Evolutionary conservation across 1,140 invertebrate species (phyloP).

Genomic region (Cotesia glomerata): DNA sequence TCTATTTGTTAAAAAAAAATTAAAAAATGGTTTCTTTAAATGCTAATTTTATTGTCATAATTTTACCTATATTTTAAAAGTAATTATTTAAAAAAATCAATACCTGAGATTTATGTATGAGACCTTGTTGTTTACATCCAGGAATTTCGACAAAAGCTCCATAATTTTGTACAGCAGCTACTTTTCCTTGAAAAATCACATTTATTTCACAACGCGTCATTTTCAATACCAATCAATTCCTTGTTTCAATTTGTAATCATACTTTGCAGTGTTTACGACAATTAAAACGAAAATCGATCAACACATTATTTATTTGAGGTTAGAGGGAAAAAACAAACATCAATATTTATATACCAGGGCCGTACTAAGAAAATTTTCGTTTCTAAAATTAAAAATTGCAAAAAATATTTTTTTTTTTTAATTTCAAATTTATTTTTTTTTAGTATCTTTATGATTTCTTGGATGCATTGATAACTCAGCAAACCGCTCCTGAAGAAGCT

Average conservation of each 20-base stretch:
- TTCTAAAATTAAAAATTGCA: not conserved
- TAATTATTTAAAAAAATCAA: conserved; percentile 7
- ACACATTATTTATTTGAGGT: conserved; percentile 22
- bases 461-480: conserved; percentile 96
- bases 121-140: conserved; percentile 53
- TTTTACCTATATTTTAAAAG: too few species aligned
- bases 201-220: conserved; percentile 51
- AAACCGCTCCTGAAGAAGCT: conserved; percentile 96
- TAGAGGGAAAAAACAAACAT: conserved; percentile 19
- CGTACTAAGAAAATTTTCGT: not conserved
- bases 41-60: too few species aligned
- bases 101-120: conserved; percentile 56
- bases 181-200: conserved; percentile 54
- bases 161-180: conserved; percentile 58
- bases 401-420: too few species aligned
- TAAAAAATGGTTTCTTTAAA: too few species aligned
- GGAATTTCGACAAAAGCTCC: conserved; percentile 62
- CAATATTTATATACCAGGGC: not conserved
- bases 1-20: too few species aligned
- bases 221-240: not conserved
- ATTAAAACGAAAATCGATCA: not conserved
- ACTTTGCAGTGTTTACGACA: not conserved
- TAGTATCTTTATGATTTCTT: conserved; percentile 88
- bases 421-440: conserved; percentile 39
- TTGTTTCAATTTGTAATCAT: not conserved